Percentiles rank a stretch among this genome's conserved stretches.
These are phyloP conservation scores for Eristalis intricaria DNA, from an alignment of 2,888 invertebrate species.

Conservation along the genomic window DNA sequence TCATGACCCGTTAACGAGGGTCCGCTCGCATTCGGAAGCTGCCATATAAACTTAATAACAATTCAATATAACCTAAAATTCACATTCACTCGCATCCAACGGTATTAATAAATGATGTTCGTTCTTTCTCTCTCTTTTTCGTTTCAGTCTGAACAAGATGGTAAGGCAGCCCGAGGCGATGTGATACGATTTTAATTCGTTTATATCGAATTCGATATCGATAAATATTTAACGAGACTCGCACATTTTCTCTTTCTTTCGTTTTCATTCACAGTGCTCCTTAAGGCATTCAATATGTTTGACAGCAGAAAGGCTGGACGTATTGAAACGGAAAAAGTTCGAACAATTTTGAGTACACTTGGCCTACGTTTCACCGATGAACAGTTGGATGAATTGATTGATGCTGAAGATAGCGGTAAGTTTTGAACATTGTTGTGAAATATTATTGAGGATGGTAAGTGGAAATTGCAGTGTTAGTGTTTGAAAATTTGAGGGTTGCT, in stretches of 20 bases:
- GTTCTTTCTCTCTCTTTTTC: constrained; percentile 10
- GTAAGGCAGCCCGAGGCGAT: constrained; percentile 24
- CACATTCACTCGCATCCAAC: neutral
- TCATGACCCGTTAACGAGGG: neutral
- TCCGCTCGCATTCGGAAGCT: neutral
- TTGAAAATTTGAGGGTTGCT: too few species aligned
- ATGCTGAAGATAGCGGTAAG: constrained; percentile 64
- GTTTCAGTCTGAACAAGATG: constrained; percentile 53
- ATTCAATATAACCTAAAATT: neutral
- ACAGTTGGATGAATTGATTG: constrained; percentile 58
- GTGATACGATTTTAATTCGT: neutral
- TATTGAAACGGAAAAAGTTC: constrained; percentile 96
- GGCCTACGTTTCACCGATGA: constrained; percentile 63
- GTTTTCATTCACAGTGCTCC: constrained; percentile 86
- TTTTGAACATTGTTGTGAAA: neutral
- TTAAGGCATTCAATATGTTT: constrained; percentile 98
- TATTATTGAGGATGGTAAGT: neutral
- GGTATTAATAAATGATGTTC: neutral
- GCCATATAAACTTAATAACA: constrained; percentile 1
- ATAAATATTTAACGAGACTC: constrained; percentile 2
- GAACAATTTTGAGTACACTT: constrained; percentile 62
- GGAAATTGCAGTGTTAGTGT: neutral
- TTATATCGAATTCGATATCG: neutral
- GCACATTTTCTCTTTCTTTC: neutral
- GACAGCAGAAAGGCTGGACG: constrained; percentile 97